Base-by-base conservation (phyloP, 2,797 vertebrate genomes). In the Psittacula derbiana region DNA sequence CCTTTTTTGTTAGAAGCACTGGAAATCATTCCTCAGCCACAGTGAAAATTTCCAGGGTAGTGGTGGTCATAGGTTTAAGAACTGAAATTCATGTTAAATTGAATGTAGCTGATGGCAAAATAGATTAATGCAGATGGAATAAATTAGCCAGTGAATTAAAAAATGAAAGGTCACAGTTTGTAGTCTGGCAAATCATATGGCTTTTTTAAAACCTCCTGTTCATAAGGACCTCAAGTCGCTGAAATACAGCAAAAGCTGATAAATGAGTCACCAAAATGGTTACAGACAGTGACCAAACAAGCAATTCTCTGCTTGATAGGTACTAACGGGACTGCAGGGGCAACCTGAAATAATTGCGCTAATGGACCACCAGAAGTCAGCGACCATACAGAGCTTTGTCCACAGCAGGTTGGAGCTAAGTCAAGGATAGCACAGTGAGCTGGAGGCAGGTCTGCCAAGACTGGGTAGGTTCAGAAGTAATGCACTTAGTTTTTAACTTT, bases 241-340 rank as follows among this genome's bases (percentile, higher is more conserved):
- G 62, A 90, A 90, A 93, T 79, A 94, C 25, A 84, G 66, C 28
- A 92, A 88, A 92, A 94, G 74, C 83, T 95, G 86, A 84, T 88
- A 88, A 88, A 81, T 95, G 94, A 95, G 62, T 95, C 93, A 93
- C 93, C 46, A 62, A 90, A 97, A 88, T 41, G 62, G 83, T 86
- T 81, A 90, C 66, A 80, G 93, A 75, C 70, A 78, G 86, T 80
- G 83, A 86, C 70, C 72, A 88, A 92, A 53, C 76, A 81, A 90
- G 70, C 85, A 92, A 75, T 90, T 94, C 86, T 79, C 72, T 90
- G 73, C 88, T 81, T 88, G 80, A 62, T 88, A 62, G 73, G 44
- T 91, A 80, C 93, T 95, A 88, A 96, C 78, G 69, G 61, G 73
- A 57, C 90, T 90, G 53, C 46, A 94, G 76, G 66, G 73, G 46